Evolutionary conservation across 2,113 vertebrate genomes (phyloP).

Genomic region (Dipodomys stephensi): DNA sequence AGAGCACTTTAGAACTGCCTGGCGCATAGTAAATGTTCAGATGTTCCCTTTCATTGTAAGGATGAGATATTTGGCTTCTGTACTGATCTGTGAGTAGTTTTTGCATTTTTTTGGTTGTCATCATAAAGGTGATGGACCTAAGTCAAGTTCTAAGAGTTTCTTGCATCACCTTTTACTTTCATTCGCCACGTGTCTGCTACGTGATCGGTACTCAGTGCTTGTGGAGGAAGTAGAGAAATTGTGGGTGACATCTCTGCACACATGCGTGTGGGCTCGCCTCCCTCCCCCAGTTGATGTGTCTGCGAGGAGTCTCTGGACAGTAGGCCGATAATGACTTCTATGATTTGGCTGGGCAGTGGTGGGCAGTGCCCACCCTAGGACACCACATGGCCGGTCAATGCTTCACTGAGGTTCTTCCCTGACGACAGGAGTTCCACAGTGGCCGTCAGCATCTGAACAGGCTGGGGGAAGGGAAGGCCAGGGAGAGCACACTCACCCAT

Average conservation of each 20-base stretch:
- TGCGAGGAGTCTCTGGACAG: background rate
- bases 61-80: background rate
- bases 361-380: background rate
- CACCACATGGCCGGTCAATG: background rate
- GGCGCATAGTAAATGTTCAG: background rate
- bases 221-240: background rate
- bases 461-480: no score
- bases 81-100: background rate
- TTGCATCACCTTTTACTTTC: background rate
- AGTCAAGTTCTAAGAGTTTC: background rate
- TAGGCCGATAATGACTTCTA: no score
- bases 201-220: background rate
- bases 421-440: background rate
- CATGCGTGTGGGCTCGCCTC: background rate
- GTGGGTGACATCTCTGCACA: background rate
- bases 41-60: background rate
- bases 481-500: no score
- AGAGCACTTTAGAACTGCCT: background rate
- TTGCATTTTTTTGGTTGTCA: no score
- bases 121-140: no score
- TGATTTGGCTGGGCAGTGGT: background rate
- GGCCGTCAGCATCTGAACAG: no score
- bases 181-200: background rate
- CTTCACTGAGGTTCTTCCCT: background rate
- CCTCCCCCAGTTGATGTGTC: background rate